phyloP scores from a whole-genome alignment of 2,888 invertebrate genomes.

The Strigamia maritima region DNA sequence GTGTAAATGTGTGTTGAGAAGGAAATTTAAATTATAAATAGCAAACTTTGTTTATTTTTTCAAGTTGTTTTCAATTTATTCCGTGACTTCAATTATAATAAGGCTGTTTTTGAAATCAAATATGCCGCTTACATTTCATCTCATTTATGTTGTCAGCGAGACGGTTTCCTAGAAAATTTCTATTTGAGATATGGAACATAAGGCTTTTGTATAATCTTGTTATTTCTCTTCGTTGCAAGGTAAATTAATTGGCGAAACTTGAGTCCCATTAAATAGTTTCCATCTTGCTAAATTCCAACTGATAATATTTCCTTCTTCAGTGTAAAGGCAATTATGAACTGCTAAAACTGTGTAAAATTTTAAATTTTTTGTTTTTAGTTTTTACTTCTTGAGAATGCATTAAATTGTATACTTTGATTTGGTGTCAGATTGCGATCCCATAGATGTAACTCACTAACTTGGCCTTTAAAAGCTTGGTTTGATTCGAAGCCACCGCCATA shows the following conservation, averaged over 20 bases:
- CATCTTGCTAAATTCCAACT: slow-evolving; percentile 14
- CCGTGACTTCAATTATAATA: background rate
- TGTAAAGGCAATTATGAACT: background rate
- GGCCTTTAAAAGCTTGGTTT: background rate
- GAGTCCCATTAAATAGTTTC: slow-evolving; percentile 7
- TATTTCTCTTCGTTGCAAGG: background rate
- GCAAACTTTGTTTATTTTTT: background rate
- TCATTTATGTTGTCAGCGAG: background rate
- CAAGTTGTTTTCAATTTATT: slow-evolving; percentile 3
- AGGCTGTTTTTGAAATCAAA: background rate
- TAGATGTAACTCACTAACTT: slow-evolving; percentile 15
- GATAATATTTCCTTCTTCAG: slow-evolving; percentile 11
- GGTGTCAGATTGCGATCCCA: background rate
- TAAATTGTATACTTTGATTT: background rate
- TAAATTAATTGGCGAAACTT: slow-evolving; percentile 14
- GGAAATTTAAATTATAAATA: background rate
- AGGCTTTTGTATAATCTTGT: background rate
- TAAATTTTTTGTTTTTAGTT: background rate
- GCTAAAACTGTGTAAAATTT: background rate
- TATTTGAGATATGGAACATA: background rate
- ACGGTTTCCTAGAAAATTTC: background rate
- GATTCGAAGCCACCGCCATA: background rate
- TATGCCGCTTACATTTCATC: background rate
- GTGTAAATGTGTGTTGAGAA: background rate
- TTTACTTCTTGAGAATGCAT: background rate